Conservation (phyloP, 2,113 vertebrate species). For the Donacobius atricapilla region DNA sequence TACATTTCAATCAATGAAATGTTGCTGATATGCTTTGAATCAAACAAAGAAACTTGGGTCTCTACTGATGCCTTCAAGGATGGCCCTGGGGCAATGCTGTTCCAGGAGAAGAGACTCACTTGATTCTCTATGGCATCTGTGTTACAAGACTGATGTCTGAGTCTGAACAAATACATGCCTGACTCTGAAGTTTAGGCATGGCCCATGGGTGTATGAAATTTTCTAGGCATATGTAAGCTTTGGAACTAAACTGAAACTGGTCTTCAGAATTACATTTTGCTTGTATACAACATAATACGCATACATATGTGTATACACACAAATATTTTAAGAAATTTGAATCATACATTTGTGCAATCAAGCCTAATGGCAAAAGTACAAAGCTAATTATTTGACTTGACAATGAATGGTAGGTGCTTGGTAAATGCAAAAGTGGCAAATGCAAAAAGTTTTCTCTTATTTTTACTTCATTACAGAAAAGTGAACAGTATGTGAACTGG, state of each 20-base stretch:
- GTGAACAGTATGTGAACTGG: not conserved
- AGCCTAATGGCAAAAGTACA: not conserved
- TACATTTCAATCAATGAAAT: conserved; percentile 45
- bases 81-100: conserved; percentile 28
- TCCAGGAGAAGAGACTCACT: not conserved
- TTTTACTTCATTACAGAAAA: not conserved
- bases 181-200: conserved; percentile 7
- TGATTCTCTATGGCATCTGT: conserved; percentile 13
- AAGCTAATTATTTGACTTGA: not conserved
- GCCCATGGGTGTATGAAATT: not conserved
- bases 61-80: conserved; percentile 45
- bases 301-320: not conserved
- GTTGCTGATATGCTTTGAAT: conserved; percentile 41
- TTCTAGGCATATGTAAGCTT: not conserved
- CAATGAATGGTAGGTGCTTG: not conserved
- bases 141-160: not conserved
- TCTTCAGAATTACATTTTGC: not conserved
- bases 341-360: not conserved
- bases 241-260: not conserved
- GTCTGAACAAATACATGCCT: not conserved
- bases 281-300: not conserved
- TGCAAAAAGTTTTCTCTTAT: not conserved
- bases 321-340: not conserved
- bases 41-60: conserved; percentile 18
- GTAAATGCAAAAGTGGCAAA: not conserved